Conservation (phyloP, 2,797 vertebrate genomes). For the Rachycentron canadum region DNA sequence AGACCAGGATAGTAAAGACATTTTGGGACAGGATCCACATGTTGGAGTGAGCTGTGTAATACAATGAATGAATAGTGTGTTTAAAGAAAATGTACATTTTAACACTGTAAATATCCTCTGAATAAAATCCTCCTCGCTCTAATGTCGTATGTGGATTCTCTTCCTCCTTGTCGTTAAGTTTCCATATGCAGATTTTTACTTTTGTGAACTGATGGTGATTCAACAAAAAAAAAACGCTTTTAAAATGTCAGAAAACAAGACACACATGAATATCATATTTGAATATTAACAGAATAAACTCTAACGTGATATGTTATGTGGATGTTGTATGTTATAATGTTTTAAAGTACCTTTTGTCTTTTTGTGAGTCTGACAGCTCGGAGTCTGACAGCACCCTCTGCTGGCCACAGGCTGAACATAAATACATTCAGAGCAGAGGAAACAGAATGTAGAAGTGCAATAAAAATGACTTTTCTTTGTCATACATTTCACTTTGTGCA, state of each 20-base stretch:
- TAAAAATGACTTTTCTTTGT: not conserved
- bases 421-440: not conserved
- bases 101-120: not conserved
- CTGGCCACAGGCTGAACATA: not conserved
- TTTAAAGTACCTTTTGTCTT: not conserved
- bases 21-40: not conserved
- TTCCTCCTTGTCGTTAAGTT: not conserved
- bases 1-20: not conserved
- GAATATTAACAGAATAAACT: not conserved
- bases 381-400: not conserved
- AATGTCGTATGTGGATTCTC: not conserved
- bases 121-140: conserved; percentile 15
- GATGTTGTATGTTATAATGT: not conserved
- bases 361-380: not conserved
- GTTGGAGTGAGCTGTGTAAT: not conserved
- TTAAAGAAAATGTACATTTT: not conserved
- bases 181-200: not conserved
- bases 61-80: not conserved
- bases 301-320: no score
- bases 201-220: not conserved
- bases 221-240: not conserved
- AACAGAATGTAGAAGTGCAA: not conserved
- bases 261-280: not conserved
- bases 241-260: not conserved
- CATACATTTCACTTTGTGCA: not conserved